Evolutionary conservation across 2,888 invertebrate genomes (phyloP).

Genomic region (Gerris lacustris): DNA sequence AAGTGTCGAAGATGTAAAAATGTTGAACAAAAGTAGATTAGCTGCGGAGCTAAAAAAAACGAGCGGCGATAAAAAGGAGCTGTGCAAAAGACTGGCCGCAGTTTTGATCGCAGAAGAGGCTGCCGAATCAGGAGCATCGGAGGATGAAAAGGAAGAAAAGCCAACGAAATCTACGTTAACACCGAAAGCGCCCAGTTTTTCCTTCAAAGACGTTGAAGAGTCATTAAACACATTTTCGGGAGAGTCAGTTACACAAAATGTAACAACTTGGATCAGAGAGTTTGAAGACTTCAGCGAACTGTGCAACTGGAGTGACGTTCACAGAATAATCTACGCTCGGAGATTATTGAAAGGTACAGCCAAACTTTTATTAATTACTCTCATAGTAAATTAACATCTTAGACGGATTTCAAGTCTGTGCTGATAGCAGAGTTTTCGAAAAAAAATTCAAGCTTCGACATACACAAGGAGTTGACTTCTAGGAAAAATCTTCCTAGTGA

Average conservation of each 20-base stretch:
- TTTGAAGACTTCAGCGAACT: neutral
- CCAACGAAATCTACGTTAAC: neutral
- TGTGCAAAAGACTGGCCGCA: conserved; percentile 12
- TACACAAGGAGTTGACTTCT: conserved; percentile 13
- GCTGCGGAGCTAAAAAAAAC: conserved; percentile 12
- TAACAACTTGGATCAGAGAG: neutral
- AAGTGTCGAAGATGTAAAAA: no score
- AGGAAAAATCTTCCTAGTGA: conserved; percentile 11
- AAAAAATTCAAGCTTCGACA: conserved; percentile 1
- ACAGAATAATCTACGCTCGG: neutral
- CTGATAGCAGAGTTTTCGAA: conserved; percentile 14
- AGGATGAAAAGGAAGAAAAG: neutral
- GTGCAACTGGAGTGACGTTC: neutral
- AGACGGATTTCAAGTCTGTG: conserved; percentile 9
- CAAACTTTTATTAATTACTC: conserved; percentile 12
- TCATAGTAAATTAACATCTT: conserved; percentile 5
- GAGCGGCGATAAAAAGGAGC: conserved; percentile 11
- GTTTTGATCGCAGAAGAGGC: neutral
- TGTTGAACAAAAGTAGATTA: no score
- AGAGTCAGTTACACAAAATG: neutral
- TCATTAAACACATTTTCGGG: neutral
- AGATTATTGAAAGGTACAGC: conserved; percentile 15
- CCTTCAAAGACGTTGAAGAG: neutral
- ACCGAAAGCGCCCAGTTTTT: neutral
- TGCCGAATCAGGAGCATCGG: neutral